Evolutionary conservation across 2,113 vertebrate genomes (phyloP).

Genomic region (Noturus placidus): DNA sequence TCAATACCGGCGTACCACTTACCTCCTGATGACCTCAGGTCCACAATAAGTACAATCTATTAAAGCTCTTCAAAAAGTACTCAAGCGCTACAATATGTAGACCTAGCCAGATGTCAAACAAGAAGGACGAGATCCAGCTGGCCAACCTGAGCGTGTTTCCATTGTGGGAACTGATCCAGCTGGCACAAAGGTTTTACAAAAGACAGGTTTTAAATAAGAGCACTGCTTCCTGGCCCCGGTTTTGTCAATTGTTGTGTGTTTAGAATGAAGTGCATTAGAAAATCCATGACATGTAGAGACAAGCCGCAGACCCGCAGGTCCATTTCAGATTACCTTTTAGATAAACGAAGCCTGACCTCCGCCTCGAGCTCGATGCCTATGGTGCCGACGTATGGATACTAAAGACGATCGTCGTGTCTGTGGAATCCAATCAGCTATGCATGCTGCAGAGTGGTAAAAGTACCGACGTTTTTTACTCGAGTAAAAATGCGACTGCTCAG

Average conservation of each 20-base stretch:
- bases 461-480: not conserved
- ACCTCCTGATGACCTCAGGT: not conserved
- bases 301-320: not conserved
- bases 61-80: not conserved
- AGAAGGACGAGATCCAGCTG: conserved; percentile 9
- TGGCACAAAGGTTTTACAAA: not conserved
- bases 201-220: conserved; percentile 9
- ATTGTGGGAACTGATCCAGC: not conserved
- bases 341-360: not conserved
- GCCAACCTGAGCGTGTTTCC: not conserved
- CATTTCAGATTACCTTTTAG: not conserved
- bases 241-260: not conserved
- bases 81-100: not conserved
- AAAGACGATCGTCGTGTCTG: not conserved
- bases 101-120: conserved; percentile 13
- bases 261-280: not conserved
- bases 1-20: not conserved
- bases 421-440: too few relatives aligned
- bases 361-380: not conserved
- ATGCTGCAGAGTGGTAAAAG: not conserved
- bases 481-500: too few relatives aligned
- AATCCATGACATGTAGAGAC: conserved; percentile 5
- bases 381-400: not conserved
- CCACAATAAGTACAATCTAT: not conserved
- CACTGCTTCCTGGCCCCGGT: not conserved